A percentile compares a stretch with the other conserved stretches of the same genome.
phyloP scores from a whole-genome alignment of 92 coral and sea anemone species.

The Galaxea fascicularis region DNA sequence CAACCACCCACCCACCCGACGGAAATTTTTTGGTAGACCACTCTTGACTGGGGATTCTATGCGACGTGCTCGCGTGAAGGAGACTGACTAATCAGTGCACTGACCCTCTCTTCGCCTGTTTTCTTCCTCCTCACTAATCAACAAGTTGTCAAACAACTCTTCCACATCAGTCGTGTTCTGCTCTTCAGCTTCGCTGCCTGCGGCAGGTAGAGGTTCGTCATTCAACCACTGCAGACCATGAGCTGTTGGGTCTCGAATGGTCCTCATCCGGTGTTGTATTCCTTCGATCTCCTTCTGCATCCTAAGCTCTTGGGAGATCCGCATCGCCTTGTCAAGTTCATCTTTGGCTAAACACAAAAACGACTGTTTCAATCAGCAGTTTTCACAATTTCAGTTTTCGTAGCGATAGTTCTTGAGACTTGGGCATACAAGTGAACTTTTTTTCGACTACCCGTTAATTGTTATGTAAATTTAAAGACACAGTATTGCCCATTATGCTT shows the following conservation, averaged over 20 bases:
- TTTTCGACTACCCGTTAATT: too few relatives aligned
- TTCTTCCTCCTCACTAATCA: not conserved
- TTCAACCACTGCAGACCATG: conserved; percentile 9
- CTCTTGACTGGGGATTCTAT: too few relatives aligned
- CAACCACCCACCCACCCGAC: too few relatives aligned
- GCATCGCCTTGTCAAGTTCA: conserved; percentile 34
- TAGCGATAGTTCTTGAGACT: too few relatives aligned
- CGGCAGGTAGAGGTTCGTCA: not conserved
- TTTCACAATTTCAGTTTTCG: too few relatives aligned
- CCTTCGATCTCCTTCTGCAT: conserved; percentile 69
- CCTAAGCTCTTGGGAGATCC: conserved; percentile 41
- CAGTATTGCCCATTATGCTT: too few relatives aligned
- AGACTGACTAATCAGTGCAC: not conserved
- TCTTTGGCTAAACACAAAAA: not conserved
- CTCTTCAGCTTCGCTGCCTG: not conserved
- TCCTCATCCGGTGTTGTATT: conserved; percentile 52
- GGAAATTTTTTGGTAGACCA: too few relatives aligned
- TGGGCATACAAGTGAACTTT: too few relatives aligned
- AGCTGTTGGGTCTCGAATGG: conserved; percentile 19
- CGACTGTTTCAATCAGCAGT: too few relatives aligned
- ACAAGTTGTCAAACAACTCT: not conserved
- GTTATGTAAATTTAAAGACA: too few relatives aligned
- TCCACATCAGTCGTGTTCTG: conserved; percentile 18
- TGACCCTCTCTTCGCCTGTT: not conserved
- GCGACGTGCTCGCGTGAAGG: too few relatives aligned